A percentile compares a stretch with the other conserved stretches of the same genome.
phyloP scores from a whole-genome alignment of 2,113 vertebrate genomes.

The Oenanthe melanoleuca region DNA sequence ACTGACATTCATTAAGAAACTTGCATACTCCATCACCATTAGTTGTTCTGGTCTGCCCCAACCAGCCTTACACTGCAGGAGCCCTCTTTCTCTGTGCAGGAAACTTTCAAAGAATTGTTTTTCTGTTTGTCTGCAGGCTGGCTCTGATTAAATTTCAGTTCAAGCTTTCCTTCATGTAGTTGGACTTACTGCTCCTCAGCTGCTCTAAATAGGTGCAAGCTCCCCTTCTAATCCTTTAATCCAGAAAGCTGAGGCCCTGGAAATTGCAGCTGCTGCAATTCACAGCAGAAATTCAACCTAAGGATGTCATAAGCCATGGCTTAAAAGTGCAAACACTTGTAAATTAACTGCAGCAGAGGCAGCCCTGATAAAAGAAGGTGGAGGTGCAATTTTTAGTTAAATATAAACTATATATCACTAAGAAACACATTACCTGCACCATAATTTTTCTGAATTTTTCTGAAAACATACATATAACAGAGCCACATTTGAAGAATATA shows the following conservation, averaged over 20 bases:
- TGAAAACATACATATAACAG: not conserved
- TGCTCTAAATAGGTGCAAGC: constrained; percentile 43
- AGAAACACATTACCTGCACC: not conserved
- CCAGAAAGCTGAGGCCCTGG: constrained; percentile 31
- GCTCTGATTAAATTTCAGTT: constrained; percentile 23
- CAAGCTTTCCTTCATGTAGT: constrained; percentile 11
- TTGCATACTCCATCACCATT: not conserved
- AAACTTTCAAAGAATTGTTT: not conserved
- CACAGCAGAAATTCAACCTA: constrained; percentile 21
- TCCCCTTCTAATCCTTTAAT: constrained; percentile 56
- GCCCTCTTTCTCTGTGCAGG: not conserved
- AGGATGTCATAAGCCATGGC: constrained; percentile 1
- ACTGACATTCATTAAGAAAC: not conserved
- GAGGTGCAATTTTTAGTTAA: not conserved
- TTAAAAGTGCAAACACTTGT: not conserved
- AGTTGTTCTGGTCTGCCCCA: not conserved
- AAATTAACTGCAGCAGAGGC: constrained; percentile 25
- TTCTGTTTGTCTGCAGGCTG: not conserved
- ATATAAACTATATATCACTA: not conserved
- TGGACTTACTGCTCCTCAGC: constrained; percentile 1
- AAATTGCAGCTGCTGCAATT: constrained; percentile 38
- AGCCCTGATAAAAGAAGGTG: not conserved
- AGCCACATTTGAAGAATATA: not conserved
- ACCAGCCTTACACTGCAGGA: not conserved
- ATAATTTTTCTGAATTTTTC: not conserved